Evolutionary conservation across 2,797 vertebrate genomes (phyloP).

Genomic region (Tragelaphus eurycerus): DNA sequence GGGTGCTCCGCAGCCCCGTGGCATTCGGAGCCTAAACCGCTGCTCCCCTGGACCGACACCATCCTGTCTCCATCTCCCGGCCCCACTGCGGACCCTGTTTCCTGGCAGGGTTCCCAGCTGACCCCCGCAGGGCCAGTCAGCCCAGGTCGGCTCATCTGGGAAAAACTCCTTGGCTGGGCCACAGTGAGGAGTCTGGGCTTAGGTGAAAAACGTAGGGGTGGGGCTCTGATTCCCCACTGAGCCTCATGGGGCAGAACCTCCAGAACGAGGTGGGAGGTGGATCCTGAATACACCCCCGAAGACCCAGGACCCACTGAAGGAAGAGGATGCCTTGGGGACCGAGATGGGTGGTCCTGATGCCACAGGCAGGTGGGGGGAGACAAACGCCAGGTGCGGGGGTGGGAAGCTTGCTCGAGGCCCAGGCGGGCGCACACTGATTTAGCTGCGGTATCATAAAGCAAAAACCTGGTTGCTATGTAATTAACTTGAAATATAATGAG

Average conservation of each 20-base stretch:
- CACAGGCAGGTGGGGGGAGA: fast-evolving
- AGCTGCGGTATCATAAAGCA: slow-evolving; percentile 56
- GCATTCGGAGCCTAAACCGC: not conserved
- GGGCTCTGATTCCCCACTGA: not conserved
- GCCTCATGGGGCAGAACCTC: not conserved
- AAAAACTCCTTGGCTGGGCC: not conserved
- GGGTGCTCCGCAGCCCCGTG: not conserved
- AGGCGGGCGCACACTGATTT: fast-evolving
- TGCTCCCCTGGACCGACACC: fast-evolving
- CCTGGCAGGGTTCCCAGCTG: fast-evolving
- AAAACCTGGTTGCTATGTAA: slow-evolving; percentile 77
- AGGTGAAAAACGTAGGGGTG: not conserved
- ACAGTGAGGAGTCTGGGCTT: not conserved
- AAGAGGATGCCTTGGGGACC: not conserved
- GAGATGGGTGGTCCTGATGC: not conserved
- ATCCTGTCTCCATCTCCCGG: no score
- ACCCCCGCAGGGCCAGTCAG: not conserved
- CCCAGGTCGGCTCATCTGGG: fast-evolving
- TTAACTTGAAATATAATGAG: slow-evolving; percentile 82
- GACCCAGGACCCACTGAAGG: not conserved
- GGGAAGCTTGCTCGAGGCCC: not conserved
- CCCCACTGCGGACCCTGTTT: not conserved
- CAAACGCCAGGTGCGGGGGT: not conserved
- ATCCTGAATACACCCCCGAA: not conserved
- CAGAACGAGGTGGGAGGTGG: not conserved